phyloP scores from a whole-genome alignment of 2,113 vertebrate species.

The Phylloscopus whistleri region DNA sequence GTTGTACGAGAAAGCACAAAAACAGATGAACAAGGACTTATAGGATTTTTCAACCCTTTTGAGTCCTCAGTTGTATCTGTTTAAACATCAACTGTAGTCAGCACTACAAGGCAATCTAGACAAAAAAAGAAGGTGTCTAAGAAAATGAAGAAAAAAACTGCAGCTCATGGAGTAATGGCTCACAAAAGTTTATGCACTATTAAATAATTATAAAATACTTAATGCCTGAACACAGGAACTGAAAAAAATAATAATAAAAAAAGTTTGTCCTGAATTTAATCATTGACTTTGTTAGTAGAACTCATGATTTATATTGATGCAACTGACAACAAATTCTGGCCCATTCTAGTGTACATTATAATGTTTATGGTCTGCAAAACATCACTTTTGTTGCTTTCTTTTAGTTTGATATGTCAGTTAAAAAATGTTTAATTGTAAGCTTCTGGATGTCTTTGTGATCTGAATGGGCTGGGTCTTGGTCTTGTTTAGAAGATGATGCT shows the following conservation, averaged over 20 bases:
- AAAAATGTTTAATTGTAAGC: not conserved
- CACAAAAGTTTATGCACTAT: not conserved
- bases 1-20: not conserved
- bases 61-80: not conserved
- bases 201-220: not conserved
- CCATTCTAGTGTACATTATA: not conserved
- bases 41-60: not conserved
- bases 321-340: not conserved
- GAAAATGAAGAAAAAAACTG: not conserved
- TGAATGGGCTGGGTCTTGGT: not conserved
- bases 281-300: not conserved
- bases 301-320: not conserved
- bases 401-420: accelerated
- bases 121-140: not conserved
- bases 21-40: not conserved
- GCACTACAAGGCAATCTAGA: not conserved
- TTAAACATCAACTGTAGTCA: not conserved
- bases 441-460: not conserved
- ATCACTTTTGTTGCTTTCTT: not conserved
- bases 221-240: not conserved
- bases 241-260: not conserved
- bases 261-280: not conserved
- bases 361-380: not conserved
- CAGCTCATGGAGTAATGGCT: not conserved
- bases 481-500: not conserved